Base-by-base conservation (phyloP, 2,113 vertebrate species). In the Tricholaema leucomelas region DNA sequence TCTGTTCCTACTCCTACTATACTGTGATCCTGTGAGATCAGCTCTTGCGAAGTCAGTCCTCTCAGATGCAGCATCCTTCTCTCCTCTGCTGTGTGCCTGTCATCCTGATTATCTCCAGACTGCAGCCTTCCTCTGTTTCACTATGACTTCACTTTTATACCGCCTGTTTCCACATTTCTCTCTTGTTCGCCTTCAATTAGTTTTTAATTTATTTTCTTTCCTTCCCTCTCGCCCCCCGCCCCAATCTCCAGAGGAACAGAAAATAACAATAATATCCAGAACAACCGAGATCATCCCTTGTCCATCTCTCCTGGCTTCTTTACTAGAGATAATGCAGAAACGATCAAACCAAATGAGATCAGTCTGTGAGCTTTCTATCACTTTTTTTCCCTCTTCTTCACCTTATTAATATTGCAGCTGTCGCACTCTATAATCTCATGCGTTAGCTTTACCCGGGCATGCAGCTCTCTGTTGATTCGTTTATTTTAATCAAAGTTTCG, bases 361-460 rank as follows among this genome's bases (percentile, higher is more conserved):
- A 91, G 36, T 18, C 50, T 81, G 60, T 44, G 77, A 82, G 28
- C 52, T 87, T 88, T 91, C 67, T 80, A 81, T 85, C 74, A 56
- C n/a, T 88, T 80, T 75, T 83, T 75, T 48, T 54, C 0, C n/a
- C n/a, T 92, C 63, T 66, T 71, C 52, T 94, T 92, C 67, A 72
- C 81, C 90, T 91, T 90, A 95, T 94, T 96, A 96, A 95, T 95
- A 95, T 95, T 97, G 91, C 87, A 94, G 69, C 87, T 97, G 92
- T 87, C 64, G 0, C 46, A 69, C 87, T 91, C 74, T 36, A 75
- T 96, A 96, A 95, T 85, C 91, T 85, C 87, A 74, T 19, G 50
- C 8, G 9, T 93, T 91, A 79, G 80, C 91, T 92, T 94, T 88
- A 87, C 79, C 50, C 74, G 1, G 55, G 54, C 91, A 74, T 12